These are phyloP conservation scores for Natator depressus DNA, from an alignment of 2,113 vertebrate species.

Conservation along the genomic window DNA sequence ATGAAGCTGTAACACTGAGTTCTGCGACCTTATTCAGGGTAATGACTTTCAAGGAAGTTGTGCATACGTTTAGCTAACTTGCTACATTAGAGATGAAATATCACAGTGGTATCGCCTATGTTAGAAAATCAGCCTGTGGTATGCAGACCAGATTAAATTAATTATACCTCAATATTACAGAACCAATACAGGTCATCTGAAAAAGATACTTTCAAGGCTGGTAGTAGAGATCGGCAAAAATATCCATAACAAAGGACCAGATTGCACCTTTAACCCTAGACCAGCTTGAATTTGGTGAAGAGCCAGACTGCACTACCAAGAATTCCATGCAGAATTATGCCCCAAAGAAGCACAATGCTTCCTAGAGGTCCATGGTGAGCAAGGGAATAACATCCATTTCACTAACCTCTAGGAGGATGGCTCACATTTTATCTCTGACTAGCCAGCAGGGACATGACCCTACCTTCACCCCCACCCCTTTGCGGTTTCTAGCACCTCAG, in stretches of 20 bases:
- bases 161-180: not conserved
- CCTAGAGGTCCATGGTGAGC: not conserved
- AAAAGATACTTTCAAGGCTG: not conserved
- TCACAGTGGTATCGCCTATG: not conserved
- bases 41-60: not conserved
- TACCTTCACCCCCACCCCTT: not conserved
- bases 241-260: not conserved
- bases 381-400: not conserved
- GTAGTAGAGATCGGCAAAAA: not conserved
- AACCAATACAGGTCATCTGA: not conserved
- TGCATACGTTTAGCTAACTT: not conserved
- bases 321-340: not conserved
- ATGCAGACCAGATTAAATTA: not conserved
- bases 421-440: not conserved
- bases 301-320: accelerated
- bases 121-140: not conserved
- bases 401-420: not conserved
- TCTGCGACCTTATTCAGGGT: not conserved
- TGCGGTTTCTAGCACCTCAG: not conserved
- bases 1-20: not conserved
- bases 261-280: accelerated
- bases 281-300: not conserved
- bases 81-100: not conserved
- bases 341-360: not conserved
- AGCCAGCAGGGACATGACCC: not conserved